phyloP scores from a whole-genome alignment of 2,113 vertebrate genomes.

The Pantherophis guttatus region DNA sequence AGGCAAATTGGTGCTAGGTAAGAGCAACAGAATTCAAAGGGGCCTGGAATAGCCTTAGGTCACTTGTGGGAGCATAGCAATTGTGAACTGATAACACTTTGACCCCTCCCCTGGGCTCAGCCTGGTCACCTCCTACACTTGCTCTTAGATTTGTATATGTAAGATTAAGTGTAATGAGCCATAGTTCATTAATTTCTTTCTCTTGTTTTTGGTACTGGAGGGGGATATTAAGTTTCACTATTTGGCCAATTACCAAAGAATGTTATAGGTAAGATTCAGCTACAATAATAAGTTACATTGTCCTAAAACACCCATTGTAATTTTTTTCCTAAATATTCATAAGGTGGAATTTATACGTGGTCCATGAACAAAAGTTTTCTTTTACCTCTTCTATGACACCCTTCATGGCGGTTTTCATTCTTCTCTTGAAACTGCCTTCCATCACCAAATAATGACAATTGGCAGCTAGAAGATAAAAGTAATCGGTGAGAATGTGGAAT shows the following conservation, averaged over 20 bases:
- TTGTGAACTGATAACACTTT: background rate
- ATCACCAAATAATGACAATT: background rate
- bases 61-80: background rate
- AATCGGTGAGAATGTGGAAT: background rate
- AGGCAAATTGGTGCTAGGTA: background rate
- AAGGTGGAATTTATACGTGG: background rate
- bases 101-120: background rate
- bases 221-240: background rate
- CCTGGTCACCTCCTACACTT: background rate
- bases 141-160: background rate
- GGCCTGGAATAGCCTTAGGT: background rate
- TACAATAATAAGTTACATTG: background rate
- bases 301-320: background rate
- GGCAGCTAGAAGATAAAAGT: background rate
- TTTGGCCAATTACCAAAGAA: background rate
- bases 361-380: background rate
- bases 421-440: background rate
- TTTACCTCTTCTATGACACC: background rate
- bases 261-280: background rate
- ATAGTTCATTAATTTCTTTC: background rate
- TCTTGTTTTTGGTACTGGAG: background rate
- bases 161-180: background rate
- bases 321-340: background rate
- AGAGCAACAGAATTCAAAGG: background rate
- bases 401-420: background rate